A percentile compares a stretch with the other conserved stretches of the same genome.
phyloP scores from a whole-genome alignment of 2,797 vertebrate genomes.

The Protosalanx chinensis region DNA sequence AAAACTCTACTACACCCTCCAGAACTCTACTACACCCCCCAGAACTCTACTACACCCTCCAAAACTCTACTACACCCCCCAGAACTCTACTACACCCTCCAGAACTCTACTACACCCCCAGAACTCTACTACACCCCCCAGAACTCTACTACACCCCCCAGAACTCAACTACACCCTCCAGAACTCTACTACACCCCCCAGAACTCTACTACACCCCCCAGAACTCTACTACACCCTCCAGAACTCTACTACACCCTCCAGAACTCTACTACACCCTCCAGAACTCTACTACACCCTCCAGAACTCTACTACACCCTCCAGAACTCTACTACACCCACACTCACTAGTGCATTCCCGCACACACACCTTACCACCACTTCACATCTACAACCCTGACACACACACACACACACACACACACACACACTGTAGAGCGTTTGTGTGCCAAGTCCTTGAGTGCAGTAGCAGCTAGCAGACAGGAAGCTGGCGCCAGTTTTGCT shows the following conservation, averaged over 20 bases:
- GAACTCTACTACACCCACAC: not conserved
- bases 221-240: not conserved
- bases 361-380: slow-evolving; percentile 2
- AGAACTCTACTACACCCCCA: too few relatives aligned
- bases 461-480: slow-evolving; percentile 50
- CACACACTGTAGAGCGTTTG: slow-evolving; percentile 23
- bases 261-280: not conserved
- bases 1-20: too few relatives aligned
- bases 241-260: not conserved
- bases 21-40: too few relatives aligned
- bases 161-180: too few relatives aligned
- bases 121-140: too few relatives aligned
- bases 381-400: not conserved
- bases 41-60: too few relatives aligned
- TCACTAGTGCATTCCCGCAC: not conserved
- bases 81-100: too few relatives aligned
- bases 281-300: too few relatives aligned
- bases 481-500: slow-evolving; percentile 42
- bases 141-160: too few relatives aligned
- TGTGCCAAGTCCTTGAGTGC: slow-evolving; percentile 23
- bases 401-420: not conserved
- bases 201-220: too few relatives aligned
- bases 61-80: too few relatives aligned
- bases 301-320: not conserved
- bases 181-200: too few relatives aligned